Evolutionary conservation across 35 echinoderm and acorn worm genomes (phyloP), one percentile per base, ranked within the genome.

Genomic region (Apostichopus parvimensis): DNA sequence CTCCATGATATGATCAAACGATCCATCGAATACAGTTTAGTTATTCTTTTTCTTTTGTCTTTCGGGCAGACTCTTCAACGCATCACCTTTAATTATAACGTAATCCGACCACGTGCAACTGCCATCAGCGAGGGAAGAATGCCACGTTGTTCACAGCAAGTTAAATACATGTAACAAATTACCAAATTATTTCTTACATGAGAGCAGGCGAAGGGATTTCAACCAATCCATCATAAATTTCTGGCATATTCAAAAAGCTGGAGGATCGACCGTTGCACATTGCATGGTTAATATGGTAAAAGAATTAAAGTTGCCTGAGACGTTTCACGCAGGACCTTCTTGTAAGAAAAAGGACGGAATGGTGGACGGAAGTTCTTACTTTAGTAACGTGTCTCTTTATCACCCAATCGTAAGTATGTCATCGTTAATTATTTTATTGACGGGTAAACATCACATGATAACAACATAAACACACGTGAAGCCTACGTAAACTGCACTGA

Each of bases 231-330:
- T 82, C 7, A 82, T 82, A 3, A 57, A 53, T 54, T 82, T 82
- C 45, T 82, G 79, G 79, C 79, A 82, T 57, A 82, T 82, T 54
- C 79, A 53, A 11, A 82, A 82, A 25, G 22, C 79, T 13, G 79
- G 34, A 45, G 79, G 79, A 45, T 82, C 79, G 9, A 28, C 79
- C 10, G 79, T 82, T 18, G 55, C 22, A 5, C 79, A 57, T 13
- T 54, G 34, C n/a, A 21, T 82, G 13, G 7, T 54, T 13, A 15
- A 7, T 14, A 82, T 82, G 55, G 6, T 45, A 13, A 82, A 55
- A 1, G 0, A 57, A 21, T 82, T 82, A 57, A 11, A 82, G 1
- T 18, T 54, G 10, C 79, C 79, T 8, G 1, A 1, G 22, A 82
- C 79, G 13, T 13, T 82, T 82, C 79, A 45, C 20, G 28, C 45